These are phyloP conservation scores for Drosophila birchii DNA, from an alignment of 2,888 invertebrate species.

Conservation along the genomic window DNA sequence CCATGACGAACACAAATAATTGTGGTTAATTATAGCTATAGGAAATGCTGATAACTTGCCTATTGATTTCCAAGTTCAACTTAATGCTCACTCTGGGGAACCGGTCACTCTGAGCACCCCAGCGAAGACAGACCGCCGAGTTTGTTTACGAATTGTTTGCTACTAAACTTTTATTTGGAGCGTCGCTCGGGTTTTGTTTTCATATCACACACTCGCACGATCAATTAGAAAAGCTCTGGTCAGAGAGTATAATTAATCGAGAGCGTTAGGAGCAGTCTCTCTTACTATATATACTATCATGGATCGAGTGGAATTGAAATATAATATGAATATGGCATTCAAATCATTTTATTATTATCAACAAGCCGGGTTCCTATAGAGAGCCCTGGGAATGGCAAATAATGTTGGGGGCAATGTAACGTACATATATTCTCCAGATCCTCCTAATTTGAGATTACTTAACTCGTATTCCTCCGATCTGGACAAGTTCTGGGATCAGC, in stretches of 20 bases:
- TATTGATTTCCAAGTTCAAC: slow-evolving; percentile 47
- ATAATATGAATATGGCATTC: slow-evolving; percentile 5
- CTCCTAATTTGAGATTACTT: too few species aligned
- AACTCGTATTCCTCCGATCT: too few species aligned
- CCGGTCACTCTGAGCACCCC: slow-evolving; percentile 30
- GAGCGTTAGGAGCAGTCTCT: slow-evolving; percentile 25
- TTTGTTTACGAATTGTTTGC: slow-evolving; percentile 40
- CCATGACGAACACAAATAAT: neutral
- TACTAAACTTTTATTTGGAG: slow-evolving; percentile 45
- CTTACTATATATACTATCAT: slow-evolving; percentile 16
- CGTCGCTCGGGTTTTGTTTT: slow-evolving; percentile 42
- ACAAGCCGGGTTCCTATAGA: neutral
- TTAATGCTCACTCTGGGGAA: slow-evolving; percentile 27
- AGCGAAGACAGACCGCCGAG: slow-evolving; percentile 33
- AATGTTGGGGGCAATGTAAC: too few species aligned
- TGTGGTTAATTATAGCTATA: slow-evolving; percentile 5
- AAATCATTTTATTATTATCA: neutral
- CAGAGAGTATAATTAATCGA: slow-evolving; percentile 21
- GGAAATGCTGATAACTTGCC: slow-evolving; percentile 11
- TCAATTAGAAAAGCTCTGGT: slow-evolving; percentile 55
- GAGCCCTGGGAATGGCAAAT: too few species aligned
- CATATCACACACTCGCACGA: slow-evolving; percentile 15
- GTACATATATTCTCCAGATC: too few species aligned
- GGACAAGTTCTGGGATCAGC: too few species aligned
- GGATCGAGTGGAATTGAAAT: neutral